A percentile compares a stretch with the other conserved stretches of the same genome.
These are phyloP conservation scores for Eupithecia subumbrata DNA, from an alignment of 2,888 invertebrate species.

Conservation along the genomic window DNA sequence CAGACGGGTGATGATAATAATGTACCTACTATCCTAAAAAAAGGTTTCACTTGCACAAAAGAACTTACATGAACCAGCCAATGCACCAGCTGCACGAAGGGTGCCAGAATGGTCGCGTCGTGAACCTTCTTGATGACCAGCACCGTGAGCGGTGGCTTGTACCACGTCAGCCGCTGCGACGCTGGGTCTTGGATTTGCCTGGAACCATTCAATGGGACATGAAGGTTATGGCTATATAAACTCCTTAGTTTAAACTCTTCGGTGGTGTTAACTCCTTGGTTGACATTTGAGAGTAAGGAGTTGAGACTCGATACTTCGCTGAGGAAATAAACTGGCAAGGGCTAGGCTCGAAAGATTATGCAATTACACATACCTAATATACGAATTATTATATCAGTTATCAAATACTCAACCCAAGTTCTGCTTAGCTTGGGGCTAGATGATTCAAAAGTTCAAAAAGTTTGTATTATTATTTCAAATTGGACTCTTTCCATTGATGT, in stretches of 20 bases:
- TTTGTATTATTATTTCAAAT: too few species aligned
- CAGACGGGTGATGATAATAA: too few species aligned
- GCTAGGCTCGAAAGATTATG: too few species aligned
- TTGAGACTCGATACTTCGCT: neutral
- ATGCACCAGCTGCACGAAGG: constrained; percentile 95
- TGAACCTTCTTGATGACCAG: constrained; percentile 98
- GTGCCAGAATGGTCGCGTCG: constrained; percentile 94
- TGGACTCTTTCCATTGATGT: neutral
- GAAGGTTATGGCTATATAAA: neutral
- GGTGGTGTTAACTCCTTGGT: neutral
- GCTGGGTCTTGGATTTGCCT: constrained; percentile 99
- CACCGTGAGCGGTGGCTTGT: constrained; percentile 97
- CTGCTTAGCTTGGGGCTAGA: too few species aligned
- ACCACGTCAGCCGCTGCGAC: constrained; percentile 98
- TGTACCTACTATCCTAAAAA: too few species aligned
- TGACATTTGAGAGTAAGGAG: neutral
- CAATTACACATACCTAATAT: too few species aligned
- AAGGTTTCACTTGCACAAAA: neutral
- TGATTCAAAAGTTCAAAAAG: too few species aligned
- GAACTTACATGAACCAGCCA: constrained; percentile 94
- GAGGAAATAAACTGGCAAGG: neutral
- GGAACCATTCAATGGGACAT: constrained; percentile 50
- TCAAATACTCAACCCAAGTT: too few species aligned
- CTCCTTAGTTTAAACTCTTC: neutral
- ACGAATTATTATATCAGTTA: too few species aligned